Evolutionary conservation across 2,888 invertebrate genomes (phyloP).

Genomic region (Pandemis heparana): DNA sequence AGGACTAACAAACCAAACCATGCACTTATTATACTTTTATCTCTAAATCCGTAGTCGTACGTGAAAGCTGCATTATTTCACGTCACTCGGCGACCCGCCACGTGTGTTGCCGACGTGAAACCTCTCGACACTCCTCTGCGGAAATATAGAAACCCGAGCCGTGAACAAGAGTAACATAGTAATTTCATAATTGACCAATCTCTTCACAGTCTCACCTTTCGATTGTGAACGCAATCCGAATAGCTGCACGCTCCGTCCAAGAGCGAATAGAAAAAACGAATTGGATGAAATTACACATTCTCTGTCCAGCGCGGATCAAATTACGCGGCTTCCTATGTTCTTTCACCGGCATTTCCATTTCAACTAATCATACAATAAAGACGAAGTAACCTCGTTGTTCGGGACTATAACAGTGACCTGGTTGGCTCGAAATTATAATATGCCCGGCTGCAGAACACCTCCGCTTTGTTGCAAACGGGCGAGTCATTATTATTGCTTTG

Average conservation of each 20-base stretch:
- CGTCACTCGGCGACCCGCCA: slow-evolving; percentile 30
- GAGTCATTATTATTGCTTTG: slow-evolving; percentile 25
- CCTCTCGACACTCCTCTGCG: slow-evolving; percentile 39
- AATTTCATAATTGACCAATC: slow-evolving; percentile 57
- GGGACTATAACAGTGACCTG: slow-evolving; percentile 22
- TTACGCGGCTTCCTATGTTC: slow-evolving; percentile 64
- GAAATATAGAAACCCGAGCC: slow-evolving; percentile 51
- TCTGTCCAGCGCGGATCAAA: slow-evolving; percentile 58
- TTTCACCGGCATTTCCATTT: slow-evolving; percentile 63
- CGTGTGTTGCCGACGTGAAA: slow-evolving; percentile 35
- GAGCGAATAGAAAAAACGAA: slow-evolving; percentile 58
- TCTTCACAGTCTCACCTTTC: slow-evolving; percentile 52
- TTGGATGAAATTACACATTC: slow-evolving; percentile 77
- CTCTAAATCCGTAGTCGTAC: slow-evolving; percentile 24
- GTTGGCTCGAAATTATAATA: slow-evolving; percentile 3
- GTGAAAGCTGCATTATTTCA: slow-evolving; percentile 39
- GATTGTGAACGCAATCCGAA: slow-evolving; percentile 46
- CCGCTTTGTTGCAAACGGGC: neutral
- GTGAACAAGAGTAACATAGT: slow-evolving; percentile 49
- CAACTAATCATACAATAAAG: slow-evolving; percentile 51
- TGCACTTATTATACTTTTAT: slow-evolving; percentile 29
- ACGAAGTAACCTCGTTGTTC: slow-evolving; percentile 50
- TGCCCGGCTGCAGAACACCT: neutral
- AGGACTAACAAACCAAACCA: neutral
- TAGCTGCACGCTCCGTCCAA: slow-evolving; percentile 48